Evolutionary conservation across 2,113 vertebrate species (phyloP).

Genomic region (Coreoperca whiteheadi): DNA sequence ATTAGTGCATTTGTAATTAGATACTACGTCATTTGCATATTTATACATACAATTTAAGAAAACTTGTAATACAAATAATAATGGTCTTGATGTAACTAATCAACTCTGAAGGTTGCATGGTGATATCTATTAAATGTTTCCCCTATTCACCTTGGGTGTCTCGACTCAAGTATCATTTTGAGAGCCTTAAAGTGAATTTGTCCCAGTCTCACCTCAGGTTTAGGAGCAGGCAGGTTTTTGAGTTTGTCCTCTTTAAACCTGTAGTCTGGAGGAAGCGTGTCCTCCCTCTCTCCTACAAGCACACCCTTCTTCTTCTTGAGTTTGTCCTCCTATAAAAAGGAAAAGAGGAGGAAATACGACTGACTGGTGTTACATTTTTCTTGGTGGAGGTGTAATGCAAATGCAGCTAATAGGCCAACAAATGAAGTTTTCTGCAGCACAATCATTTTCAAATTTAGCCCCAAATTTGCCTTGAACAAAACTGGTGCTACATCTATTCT

Average conservation of each 20-base stretch:
- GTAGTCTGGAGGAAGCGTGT: constrained; percentile 75
- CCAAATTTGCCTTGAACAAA: too few relatives aligned
- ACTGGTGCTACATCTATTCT: too few relatives aligned
- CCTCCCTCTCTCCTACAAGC: constrained; percentile 77
- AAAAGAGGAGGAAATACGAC: background rate
- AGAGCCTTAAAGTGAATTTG: background rate
- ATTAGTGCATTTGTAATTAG: too few relatives aligned
- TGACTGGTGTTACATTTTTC: background rate
- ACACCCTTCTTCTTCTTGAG: constrained; percentile 71
- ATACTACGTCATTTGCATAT: too few relatives aligned
- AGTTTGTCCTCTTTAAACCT: constrained; percentile 71
- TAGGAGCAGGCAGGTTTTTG: constrained; percentile 64
- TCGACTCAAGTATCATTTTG: background rate
- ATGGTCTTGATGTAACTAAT: too few relatives aligned
- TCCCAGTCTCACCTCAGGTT: constrained; percentile 71
- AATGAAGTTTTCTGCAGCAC: background rate
- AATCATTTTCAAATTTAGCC: too few relatives aligned
- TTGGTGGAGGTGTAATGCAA: background rate
- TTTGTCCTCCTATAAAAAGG: constrained; percentile 70
- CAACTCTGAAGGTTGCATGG: too few relatives aligned
- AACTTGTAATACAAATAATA: too few relatives aligned
- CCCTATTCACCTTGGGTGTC: too few relatives aligned
- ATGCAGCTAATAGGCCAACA: too few relatives aligned
- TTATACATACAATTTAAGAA: too few relatives aligned
- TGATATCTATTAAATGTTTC: too few relatives aligned